These are phyloP conservation scores for Drosophila cognata DNA, from an alignment of 2,888 invertebrate genomes.

Conservation along the genomic window DNA sequence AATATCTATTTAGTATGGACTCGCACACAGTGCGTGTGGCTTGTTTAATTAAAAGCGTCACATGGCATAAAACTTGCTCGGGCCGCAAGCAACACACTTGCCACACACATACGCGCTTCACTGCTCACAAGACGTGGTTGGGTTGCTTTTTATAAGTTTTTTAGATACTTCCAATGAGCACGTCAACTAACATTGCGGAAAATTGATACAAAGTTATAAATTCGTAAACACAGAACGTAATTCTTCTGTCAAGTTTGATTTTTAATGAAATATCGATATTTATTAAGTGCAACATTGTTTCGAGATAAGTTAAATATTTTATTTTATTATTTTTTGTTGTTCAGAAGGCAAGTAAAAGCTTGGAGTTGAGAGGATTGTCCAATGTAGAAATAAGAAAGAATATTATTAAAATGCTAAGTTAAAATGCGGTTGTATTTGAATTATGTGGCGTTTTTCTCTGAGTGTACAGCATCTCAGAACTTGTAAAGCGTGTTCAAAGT, in stretches of 20 bases:
- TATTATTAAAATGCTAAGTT: background rate
- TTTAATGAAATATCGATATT: background rate
- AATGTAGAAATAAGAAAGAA: background rate
- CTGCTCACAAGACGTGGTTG: conserved; percentile 36
- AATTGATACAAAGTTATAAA: background rate
- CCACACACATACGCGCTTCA: conserved; percentile 9
- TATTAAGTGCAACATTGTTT: background rate
- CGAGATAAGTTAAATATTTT: background rate
- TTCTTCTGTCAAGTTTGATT: background rate
- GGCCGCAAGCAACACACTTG: conserved; percentile 16
- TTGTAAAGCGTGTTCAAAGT: conserved; percentile 5
- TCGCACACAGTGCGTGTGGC: conserved; percentile 34
- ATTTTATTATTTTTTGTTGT: background rate
- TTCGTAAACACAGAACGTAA: background rate
- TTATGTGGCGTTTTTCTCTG: background rate
- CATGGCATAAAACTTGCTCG: conserved; percentile 30
- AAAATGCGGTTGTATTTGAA: background rate
- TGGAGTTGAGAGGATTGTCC: rapidly evolving
- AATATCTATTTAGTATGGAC: conserved; percentile 65
- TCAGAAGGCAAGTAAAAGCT: background rate
- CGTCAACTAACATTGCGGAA: conserved; percentile 1
- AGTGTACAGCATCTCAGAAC: background rate
- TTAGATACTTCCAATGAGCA: conserved; percentile 2
- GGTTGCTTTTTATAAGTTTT: conserved; percentile 6
- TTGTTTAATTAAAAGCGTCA: conserved; percentile 67